A percentile compares a stretch with the other conserved stretches of the same genome.
phyloP scores from a whole-genome alignment of 2,888 invertebrate species.

The Tuta absoluta region DNA sequence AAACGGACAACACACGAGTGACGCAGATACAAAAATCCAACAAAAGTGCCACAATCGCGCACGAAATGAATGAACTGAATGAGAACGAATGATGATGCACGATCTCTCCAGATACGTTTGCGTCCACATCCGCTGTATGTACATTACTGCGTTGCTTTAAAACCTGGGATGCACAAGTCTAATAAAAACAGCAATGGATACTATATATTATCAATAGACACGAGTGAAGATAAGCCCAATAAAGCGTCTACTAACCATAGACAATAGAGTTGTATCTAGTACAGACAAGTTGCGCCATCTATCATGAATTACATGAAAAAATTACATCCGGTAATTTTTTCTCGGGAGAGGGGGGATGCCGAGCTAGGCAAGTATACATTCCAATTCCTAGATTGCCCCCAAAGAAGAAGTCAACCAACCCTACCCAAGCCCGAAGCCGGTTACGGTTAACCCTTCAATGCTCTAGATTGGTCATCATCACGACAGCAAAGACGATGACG shows the following conservation, averaged over 20 bases:
- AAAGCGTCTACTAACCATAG: constrained; percentile 22
- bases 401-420: not conserved
- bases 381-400: too few relatives aligned
- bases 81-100: constrained; percentile 21
- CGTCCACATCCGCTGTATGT: not conserved
- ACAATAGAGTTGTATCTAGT: constrained; percentile 3
- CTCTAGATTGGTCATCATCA: not conserved
- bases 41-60: constrained; percentile 27
- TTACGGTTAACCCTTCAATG: not conserved
- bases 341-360: not conserved
- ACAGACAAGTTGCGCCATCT: not conserved
- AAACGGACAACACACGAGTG: constrained; percentile 40
- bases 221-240: not conserved
- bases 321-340: not conserved
- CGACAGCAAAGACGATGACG: not conserved
- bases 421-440: not conserved
- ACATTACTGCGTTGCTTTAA: not conserved
- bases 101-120: not conserved
- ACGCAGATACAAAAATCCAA: constrained; percentile 44
- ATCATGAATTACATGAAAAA: not conserved
- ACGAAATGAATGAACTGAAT: constrained; percentile 16
- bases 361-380: not conserved
- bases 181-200: not conserved
- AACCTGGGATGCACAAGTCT: not conserved
- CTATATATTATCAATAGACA: not conserved